Base-by-base conservation (phyloP, 2,888 invertebrate species). In the Encarsia formosa region DNA sequence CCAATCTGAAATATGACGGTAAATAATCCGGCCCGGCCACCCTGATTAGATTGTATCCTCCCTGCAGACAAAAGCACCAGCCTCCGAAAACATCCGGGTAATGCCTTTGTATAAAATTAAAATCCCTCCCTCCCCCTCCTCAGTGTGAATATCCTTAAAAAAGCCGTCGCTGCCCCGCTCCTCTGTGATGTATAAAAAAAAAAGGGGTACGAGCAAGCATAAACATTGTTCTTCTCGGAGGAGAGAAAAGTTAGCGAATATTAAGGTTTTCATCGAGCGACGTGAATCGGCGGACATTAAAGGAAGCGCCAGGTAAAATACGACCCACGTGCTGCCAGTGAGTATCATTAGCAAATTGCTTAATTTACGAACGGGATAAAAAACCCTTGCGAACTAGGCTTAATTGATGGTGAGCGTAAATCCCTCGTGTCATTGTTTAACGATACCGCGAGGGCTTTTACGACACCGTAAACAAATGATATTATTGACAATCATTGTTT, bases 311-410 rank as follows among this genome's bases (percentile, higher is more conserved):
- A 60, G 63, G 63, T 69, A 63, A 71, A 70, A 68, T 68, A 70
- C 67, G 70, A 69, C 65, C 66, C 67, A 68, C 65, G 66, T 69
- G 68, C n/a, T n/a, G n/a, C n/a, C n/a, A n/a, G n/a, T 70, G 69
- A 71, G 70, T 73, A 71, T 73, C 72, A 68, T 73, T 71, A 73
- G 69, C 65, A 71, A 72, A 73, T 71, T 71, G 69, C 71, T 71
- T 70, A 72, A 73, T 73, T 72, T 71, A 71, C 65, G 58, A 55
- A 52, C 29, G 42, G 16, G 48, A 42, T 47, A 42, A 5, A 31
- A 49, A 48, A 45, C 16, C 42, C 29, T 37, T 47, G 42, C 47
- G 50, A 54, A 50, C 50, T 43, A 47, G 47, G 43, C 39, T 34
- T 39, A 50, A 54, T 50, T 50, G 49, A 54, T 54, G 54, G 34